These are phyloP conservation scores for Ammodramus savannarum DNA, from an alignment of 2,113 vertebrate genomes.

Conservation along the genomic window DNA sequence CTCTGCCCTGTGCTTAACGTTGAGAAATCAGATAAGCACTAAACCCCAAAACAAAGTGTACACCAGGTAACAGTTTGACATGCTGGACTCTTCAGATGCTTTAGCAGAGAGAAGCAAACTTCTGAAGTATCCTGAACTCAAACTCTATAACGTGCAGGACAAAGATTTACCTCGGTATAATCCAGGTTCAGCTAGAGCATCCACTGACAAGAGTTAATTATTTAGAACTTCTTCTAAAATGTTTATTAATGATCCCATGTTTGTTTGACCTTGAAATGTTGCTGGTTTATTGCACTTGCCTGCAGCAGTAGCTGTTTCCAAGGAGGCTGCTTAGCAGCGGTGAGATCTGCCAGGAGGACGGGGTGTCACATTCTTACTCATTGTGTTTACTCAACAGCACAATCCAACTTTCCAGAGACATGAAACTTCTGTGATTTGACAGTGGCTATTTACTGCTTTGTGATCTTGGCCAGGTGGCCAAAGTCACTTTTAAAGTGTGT, in stretches of 20 bases:
- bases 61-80: neutral
- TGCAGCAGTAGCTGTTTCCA: neutral
- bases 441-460: neutral
- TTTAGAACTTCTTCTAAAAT: neutral
- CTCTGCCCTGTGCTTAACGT: neutral
- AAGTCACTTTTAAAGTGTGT: neutral
- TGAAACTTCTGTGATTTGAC: neutral
- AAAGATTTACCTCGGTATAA: neutral
- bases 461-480: neutral
- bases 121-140: neutral
- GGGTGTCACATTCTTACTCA: constrained; percentile 28
- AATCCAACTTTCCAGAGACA: constrained; percentile 44
- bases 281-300: neutral
- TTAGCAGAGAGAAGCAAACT: neutral
- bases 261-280: constrained; percentile 42
- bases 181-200: neutral
- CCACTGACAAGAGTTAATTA: neutral
- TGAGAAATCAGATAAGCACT: neutral
- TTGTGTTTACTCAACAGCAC: constrained; percentile 39
- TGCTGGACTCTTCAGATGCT: neutral
- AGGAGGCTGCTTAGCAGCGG: neutral
- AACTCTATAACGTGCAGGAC: neutral
- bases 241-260: neutral
- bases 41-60: neutral
- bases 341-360: neutral